These are phyloP conservation scores for Tiliacea citrago DNA, from an alignment of 2,888 invertebrate species.

Conservation along the genomic window DNA sequence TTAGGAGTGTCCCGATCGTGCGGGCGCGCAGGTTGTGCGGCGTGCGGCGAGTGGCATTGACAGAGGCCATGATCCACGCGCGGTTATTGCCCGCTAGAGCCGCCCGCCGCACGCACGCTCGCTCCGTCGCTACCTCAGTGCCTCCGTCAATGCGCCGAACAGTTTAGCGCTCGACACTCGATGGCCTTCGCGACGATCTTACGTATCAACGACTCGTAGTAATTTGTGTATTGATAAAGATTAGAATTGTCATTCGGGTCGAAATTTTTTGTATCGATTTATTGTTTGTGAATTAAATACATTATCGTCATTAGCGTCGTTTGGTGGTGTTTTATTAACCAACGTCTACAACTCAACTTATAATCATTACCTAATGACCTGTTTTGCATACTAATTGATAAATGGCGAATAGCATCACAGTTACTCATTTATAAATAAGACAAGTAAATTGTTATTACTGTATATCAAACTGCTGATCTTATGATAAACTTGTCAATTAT, in stretches of 20 bases:
- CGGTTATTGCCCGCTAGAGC: constrained; percentile 86
- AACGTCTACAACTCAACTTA: constrained; percentile 22
- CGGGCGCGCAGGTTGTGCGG: constrained; percentile 61
- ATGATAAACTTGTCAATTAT: neutral
- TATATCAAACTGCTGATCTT: neutral
- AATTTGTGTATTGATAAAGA: constrained; percentile 43
- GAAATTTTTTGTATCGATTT: constrained; percentile 50
- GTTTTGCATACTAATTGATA: constrained; percentile 14
- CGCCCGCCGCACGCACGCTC: constrained; percentile 68
- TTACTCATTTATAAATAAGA: neutral
- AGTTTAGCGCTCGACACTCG: constrained; percentile 61
- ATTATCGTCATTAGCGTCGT: constrained; percentile 7
- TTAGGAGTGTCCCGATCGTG: constrained; percentile 68
- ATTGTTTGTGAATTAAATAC: constrained; percentile 33
- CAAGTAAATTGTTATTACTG: neutral
- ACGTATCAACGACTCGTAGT: constrained; percentile 53
- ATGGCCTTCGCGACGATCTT: constrained; percentile 76
- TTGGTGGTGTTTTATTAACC: constrained; percentile 6
- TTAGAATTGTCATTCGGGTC: constrained; percentile 36
- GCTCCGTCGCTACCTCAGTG: constrained; percentile 46
- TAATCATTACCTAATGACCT: neutral
- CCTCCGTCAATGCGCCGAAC: constrained; percentile 58
- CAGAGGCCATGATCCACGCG: constrained; percentile 86
- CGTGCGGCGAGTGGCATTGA: constrained; percentile 83
- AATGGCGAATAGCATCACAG: neutral